Evolutionary conservation across 1,140 invertebrate genomes (phyloP).

Genomic region (Chironomus striatipennis): DNA sequence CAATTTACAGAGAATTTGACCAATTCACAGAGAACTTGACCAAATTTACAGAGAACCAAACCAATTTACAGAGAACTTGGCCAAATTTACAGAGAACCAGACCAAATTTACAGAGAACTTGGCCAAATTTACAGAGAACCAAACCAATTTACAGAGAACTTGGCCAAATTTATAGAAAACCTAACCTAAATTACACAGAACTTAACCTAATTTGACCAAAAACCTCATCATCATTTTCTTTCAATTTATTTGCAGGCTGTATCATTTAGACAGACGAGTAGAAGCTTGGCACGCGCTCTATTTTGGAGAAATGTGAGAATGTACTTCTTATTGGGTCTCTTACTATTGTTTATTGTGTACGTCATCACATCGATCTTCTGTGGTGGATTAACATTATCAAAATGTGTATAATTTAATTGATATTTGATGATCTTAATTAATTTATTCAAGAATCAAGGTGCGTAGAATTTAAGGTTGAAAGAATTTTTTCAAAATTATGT

Average conservation of each 20-base stretch:
- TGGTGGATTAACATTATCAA: slow-evolving; percentile 71
- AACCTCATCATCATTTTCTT: no score
- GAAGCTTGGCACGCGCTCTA: slow-evolving; percentile 74
- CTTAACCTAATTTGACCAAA: not conserved
- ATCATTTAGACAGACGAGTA: slow-evolving; percentile 74
- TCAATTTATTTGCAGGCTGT: slow-evolving; percentile 58
- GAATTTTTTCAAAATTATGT: not conserved
- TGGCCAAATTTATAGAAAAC: no score
- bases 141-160: no score
- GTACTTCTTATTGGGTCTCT: slow-evolving; percentile 64
- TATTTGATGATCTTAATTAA: not conserved
- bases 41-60: no score
- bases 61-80: no score
- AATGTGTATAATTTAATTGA: slow-evolving; percentile 41
- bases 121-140: no score
- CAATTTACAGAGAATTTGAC: no score
- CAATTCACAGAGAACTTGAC: no score
- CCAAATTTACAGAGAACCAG: no score
- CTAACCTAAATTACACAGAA: no score
- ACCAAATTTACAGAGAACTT: no score
- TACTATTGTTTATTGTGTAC: slow-evolving; percentile 72
- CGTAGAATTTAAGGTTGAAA: not conserved
- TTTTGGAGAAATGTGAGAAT: slow-evolving; percentile 94
- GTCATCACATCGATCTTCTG: slow-evolving; percentile 79
- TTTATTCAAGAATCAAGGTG: no score